phyloP scores from a whole-genome alignment of 2,888 invertebrate genomes.

The Macaria notata region DNA sequence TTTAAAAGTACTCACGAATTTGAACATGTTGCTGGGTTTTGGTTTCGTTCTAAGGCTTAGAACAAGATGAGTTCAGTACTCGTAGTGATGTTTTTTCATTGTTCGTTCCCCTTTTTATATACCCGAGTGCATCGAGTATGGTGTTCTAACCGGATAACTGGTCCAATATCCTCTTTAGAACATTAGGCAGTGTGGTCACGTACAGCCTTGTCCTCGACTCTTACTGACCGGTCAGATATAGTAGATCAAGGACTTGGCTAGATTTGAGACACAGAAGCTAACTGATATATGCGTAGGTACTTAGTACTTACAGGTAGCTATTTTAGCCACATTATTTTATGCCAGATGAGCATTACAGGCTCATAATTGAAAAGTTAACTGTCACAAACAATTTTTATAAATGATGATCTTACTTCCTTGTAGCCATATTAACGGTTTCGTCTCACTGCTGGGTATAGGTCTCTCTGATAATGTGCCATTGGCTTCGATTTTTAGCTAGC shows the following conservation, averaged over 20 bases:
- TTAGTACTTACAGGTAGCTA: no score
- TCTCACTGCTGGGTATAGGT: no score
- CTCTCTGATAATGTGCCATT: no score
- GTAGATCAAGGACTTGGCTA: constrained; percentile 49
- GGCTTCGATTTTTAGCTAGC: no score
- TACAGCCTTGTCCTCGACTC: constrained; percentile 51
- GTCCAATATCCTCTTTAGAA: constrained; percentile 59
- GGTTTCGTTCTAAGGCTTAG: constrained; percentile 33
- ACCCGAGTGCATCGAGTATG: constrained; percentile 38
- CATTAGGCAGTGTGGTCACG: constrained; percentile 64
- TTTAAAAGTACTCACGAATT: constrained; percentile 64
- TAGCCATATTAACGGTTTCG: no score
- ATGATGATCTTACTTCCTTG: no score
- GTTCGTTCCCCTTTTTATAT: constrained; percentile 49
- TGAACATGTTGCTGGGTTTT: constrained; percentile 64
- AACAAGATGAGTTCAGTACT: constrained; percentile 33
- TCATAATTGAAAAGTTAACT: no score
- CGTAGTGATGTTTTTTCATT: constrained; percentile 40
- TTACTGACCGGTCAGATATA: constrained; percentile 43
- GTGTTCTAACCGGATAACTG: constrained; percentile 60
- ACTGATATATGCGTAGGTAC: no score
- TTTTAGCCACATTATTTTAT: no score
- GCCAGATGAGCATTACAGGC: no score
- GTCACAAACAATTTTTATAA: no score
- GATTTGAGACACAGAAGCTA: neutral